phyloP scores from a whole-genome alignment of 2,797 vertebrate genomes.

The Fundulus diaphanus region DNA sequence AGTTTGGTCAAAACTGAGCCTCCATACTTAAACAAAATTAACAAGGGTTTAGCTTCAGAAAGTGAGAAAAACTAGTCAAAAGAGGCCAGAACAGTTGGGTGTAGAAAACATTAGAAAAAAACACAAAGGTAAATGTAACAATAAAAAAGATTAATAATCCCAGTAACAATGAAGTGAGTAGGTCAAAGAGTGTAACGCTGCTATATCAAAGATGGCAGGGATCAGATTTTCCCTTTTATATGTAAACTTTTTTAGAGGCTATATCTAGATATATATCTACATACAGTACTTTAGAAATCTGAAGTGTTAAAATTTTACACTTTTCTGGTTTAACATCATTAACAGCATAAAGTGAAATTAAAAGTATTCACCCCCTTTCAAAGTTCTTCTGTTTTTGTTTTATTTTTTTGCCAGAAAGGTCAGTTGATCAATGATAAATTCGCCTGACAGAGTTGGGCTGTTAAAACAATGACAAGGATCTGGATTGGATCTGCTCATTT shows the following conservation, averaged over 20 bases:
- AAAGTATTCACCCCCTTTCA: neutral
- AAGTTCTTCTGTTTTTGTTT: neutral
- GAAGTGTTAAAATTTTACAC: neutral
- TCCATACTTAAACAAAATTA: neutral
- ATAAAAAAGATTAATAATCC: neutral
- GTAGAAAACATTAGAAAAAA: neutral
- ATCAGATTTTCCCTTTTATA: neutral
- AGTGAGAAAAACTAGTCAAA: neutral
- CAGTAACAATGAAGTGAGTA: neutral
- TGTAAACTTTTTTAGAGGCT: neutral
- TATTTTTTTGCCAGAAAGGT: neutral
- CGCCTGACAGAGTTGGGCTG: neutral
- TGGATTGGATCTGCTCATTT: neutral
- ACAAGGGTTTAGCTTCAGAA: neutral
- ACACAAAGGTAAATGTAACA: neutral
- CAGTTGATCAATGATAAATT: neutral
- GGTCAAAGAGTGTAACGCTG: neutral
- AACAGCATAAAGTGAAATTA: neutral
- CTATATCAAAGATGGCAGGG: neutral
- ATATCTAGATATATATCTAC: no score
- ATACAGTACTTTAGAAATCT: neutral
- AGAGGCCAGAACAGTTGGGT: neutral
- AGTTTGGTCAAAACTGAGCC: neutral
- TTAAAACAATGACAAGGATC: neutral
- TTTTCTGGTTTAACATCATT: no score